A percentile compares a stretch with the other conserved stretches of the same genome.
Conservation (phyloP, 2,113 vertebrate genomes). For the Peucedramus taeniatus region DNA sequence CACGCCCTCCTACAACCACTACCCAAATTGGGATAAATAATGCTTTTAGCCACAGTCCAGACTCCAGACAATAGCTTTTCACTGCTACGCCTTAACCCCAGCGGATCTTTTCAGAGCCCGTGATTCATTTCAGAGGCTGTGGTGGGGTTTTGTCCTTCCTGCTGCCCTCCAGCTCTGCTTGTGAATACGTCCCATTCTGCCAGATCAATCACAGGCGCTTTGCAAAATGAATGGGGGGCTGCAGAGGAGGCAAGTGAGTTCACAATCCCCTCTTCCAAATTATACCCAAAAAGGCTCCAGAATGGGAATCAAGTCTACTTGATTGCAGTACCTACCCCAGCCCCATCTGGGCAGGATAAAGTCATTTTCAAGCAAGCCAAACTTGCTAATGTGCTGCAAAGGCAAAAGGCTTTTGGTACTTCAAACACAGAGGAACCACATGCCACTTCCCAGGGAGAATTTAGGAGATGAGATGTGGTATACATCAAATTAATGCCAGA, state of each 20-base stretch:
- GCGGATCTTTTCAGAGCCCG: conserved; percentile 39
- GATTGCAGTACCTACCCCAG: neutral
- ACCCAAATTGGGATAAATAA: conserved; percentile 35
- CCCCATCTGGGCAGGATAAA: neutral
- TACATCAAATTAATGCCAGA: neutral
- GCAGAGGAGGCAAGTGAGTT: neutral
- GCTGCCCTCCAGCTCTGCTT: conserved; percentile 24
- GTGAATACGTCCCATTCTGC: conserved; percentile 45
- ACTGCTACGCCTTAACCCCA: conserved; percentile 26
- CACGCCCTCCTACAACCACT: conserved; percentile 30
- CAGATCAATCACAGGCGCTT: conserved; percentile 19
- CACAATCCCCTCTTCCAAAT: neutral
- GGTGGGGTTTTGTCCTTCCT: conserved; percentile 26
- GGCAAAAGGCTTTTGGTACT: conserved; percentile 6
- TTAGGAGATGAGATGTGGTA: conserved; percentile 24
- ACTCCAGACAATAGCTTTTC: conserved; percentile 60
- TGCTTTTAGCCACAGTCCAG: conserved; percentile 34
- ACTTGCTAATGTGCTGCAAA: neutral
- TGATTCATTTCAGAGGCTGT: conserved; percentile 55
- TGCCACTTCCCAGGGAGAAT: conserved; percentile 31
- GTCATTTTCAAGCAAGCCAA: conserved; percentile 5
- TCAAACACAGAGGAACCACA: conserved; percentile 9
- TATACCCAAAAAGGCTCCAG: neutral
- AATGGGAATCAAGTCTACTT: neutral
- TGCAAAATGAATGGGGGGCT: neutral